These are phyloP conservation scores for Leucozona laternaria DNA, from an alignment of 2,888 invertebrate species.

Conservation along the genomic window DNA sequence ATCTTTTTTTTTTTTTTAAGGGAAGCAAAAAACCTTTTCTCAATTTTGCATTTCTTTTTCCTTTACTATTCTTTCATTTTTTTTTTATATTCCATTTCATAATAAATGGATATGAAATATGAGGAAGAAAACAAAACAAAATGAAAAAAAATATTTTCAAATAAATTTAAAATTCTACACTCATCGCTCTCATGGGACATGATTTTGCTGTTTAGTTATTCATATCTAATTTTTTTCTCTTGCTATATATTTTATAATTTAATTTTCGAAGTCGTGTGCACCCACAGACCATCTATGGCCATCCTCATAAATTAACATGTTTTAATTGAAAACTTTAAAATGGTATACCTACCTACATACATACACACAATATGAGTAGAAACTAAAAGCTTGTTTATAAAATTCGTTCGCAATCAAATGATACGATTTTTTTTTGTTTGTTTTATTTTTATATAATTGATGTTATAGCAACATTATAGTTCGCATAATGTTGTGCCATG, in stretches of 20 bases:
- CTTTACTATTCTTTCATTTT: too few relatives aligned
- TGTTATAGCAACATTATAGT: constrained; percentile 42
- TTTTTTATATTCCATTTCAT: background rate
- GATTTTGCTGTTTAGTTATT: constrained; percentile 53
- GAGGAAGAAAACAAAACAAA: background rate
- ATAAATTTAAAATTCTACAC: constrained; percentile 60
- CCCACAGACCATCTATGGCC: constrained; percentile 61
- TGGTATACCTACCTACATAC: too few relatives aligned
- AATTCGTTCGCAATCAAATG: background rate
- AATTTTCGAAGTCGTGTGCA: constrained; percentile 53
- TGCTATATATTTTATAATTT: constrained; percentile 51
- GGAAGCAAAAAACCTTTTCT: background rate
- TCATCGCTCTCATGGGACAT: constrained; percentile 55
- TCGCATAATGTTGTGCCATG: constrained; percentile 61
- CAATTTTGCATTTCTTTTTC: background rate
- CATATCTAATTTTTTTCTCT: background rate
- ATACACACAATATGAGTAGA: too few relatives aligned
- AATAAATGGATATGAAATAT: background rate
- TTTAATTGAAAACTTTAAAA: constrained; percentile 4
- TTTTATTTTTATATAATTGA: background rate
- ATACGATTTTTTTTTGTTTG: constrained; percentile 51
- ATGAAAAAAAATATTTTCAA: constrained; percentile 2
- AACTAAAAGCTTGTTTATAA: background rate
- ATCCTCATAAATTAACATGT: constrained; percentile 65
- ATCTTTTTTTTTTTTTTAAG: too few relatives aligned